Base-by-base conservation (phyloP, 2,888 invertebrate genomes). In the Cosmorhoe ocellata region DNA sequence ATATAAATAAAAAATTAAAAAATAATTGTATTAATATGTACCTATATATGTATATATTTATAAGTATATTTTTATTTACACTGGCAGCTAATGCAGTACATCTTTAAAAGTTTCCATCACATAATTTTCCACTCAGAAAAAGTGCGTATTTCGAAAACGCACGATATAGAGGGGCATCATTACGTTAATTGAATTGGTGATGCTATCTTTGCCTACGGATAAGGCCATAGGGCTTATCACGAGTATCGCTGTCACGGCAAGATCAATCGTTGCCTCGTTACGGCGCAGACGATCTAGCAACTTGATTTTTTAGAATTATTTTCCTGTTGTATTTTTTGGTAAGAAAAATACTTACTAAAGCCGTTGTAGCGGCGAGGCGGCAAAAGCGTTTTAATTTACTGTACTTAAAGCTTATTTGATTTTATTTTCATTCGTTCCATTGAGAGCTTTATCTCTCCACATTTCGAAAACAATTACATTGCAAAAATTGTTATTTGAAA, bases 171-270 rank as follows among this genome's bases (percentile, higher is more conserved):
- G 67, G 61, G 71, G 66, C 76, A 79, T 81, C 81, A 78, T 84
- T 84, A 83, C 69, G 71, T 72, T 83, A 81, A 84, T 84, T 84
- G 81, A 83, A 81, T 79, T 71, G 78, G 74, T 69, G 79, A 82
- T 80, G 69, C 61, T 74, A 81, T 84, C 80, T 59, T 56, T 56
- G 64, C 48, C 51, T 60, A 71, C 71, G 75, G 75, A 78, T 78
- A 76, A 71, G 71, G 74, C 76, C 79, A 78, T 78, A 73, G 69
- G 69, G 72, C 76, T 81, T 82, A 85, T 84, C 83, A 69, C 55
- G 64, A 71, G 72, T 76, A 78, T 80, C 71, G 69, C 78, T 76
- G 79, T 81, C 77, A 74, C 66, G 63, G 66, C 52, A 70, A 79
- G 78, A 84, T 81, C 84, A 80, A 81, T 84, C 80, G 73, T 58